Evolutionary conservation across 92 coral and sea anemone genomes (phyloP).

Genomic region (Paragorgia papillata): DNA sequence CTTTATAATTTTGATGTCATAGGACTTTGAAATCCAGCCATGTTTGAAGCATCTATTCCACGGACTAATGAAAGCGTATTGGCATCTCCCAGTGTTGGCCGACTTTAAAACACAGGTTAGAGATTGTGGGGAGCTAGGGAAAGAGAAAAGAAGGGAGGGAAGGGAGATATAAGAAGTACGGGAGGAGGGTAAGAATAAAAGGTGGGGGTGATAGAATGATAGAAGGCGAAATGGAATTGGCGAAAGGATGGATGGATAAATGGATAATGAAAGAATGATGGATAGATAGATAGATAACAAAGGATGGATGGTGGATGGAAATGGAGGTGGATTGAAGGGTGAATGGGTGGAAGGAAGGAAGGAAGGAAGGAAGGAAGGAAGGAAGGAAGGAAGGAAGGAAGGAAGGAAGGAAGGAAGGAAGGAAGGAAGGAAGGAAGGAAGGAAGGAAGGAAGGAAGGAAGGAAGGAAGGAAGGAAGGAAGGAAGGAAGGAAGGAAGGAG

Average conservation of each 20-base stretch:
- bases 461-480: too few species aligned
- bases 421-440: background rate
- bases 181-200: background rate
- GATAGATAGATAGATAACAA: background rate
- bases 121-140: background rate
- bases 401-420: too few species aligned
- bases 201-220: background rate
- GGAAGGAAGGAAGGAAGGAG: too few species aligned
- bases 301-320: background rate
- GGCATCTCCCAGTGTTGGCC: conserved; percentile 89
- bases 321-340: background rate
- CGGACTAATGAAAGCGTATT: conserved; percentile 87
- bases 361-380: too few species aligned
- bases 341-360: background rate
- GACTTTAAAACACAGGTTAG: conserved; percentile 89
- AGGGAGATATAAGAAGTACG: background rate
- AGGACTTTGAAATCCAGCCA: conserved; percentile 95
- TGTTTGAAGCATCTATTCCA: conserved; percentile 81
- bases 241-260: background rate
- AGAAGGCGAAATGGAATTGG: background rate
- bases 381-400: too few species aligned
- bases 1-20: too few species aligned
- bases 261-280: background rate
- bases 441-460: too few species aligned
- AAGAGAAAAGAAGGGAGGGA: background rate